A percentile compares a stretch with the other conserved stretches of the same genome.
phyloP scores from a whole-genome alignment of 2,888 invertebrate species.

The Pterostichus madidus region DNA sequence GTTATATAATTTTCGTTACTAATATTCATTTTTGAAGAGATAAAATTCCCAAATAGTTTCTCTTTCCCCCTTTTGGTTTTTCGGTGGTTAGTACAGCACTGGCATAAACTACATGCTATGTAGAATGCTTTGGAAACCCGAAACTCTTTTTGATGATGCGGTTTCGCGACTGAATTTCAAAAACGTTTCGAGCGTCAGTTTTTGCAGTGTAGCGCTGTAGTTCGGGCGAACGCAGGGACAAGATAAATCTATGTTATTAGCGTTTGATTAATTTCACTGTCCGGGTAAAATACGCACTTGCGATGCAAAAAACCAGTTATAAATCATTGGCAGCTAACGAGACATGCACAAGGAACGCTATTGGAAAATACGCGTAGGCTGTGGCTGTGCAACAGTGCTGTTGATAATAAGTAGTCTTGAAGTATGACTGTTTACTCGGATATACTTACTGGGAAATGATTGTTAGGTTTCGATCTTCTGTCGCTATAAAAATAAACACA shows the following conservation, averaged over 20 bases:
- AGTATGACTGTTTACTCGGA: background rate
- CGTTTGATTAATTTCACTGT: conserved; percentile 64
- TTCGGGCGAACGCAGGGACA: conserved; percentile 39
- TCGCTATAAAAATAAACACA: too few relatives aligned
- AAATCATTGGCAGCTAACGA: conserved; percentile 55
- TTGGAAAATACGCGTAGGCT: conserved; percentile 32
- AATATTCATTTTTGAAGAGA: too few relatives aligned
- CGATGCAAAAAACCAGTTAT: conserved; percentile 58
- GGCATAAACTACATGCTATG: background rate
- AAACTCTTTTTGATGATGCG: conserved; percentile 50
- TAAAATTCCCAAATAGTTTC: too few relatives aligned
- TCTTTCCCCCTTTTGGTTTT: too few relatives aligned
- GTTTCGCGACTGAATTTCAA: conserved; percentile 44
- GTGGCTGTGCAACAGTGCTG: background rate
- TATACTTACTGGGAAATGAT: background rate
- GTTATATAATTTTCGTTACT: too few relatives aligned
- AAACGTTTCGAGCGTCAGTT: conserved; percentile 23
- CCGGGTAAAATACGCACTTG: conserved; percentile 63
- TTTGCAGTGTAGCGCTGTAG: conserved; percentile 37
- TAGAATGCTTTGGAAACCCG: conserved; percentile 26
- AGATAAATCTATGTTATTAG: conserved; percentile 64
- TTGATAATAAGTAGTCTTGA: conserved; percentile 5
- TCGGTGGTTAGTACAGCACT: too few relatives aligned
- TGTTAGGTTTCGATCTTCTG: too few relatives aligned
- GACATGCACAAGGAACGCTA: conserved; percentile 55